Base-by-base conservation (phyloP, 2,888 invertebrate genomes). In the Epinotia ramella region DNA sequence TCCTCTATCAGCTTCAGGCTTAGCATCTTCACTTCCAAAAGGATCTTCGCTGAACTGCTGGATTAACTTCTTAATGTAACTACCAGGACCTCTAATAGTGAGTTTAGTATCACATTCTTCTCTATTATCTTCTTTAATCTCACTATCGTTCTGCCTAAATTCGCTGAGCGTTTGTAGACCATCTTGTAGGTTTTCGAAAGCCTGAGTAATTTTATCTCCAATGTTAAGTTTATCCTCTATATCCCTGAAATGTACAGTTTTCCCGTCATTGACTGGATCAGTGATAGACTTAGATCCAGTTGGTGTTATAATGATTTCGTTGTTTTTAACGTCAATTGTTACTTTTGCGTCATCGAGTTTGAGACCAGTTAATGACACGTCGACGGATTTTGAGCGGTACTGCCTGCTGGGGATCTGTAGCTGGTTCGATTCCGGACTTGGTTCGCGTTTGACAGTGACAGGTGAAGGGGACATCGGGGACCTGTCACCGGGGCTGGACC, bases 311-410 rank as follows among this genome's bases (percentile, higher is more conserved):
- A 84, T 86, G 0, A 94, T 93, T 86, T 94, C 93, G 53, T 86
- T 93, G n/a, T 89, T 92, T 79, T 89, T 90, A 78, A 89, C 87
- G 67, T 94, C 91, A 6, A 94, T 88, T 0, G 92, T 93, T 24
- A 94, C 89, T 86, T 89, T 90, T 24, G 93, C 90, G 20, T 93
- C 93, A 9, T 93, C 91, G 6, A 93, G 79, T 56, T 84, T 87
- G 5, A 94, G 79, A 1, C 89, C 89, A 2, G 90, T 84, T 2
- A 94, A 87, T 1, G 95, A 91, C 1, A 95, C 93, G 78, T 95
- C 95, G 2, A 95, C 94, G 0, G 95, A 96, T 86, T 94, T 95
- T 0, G 95, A 96, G 56, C 96, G 87, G 78, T 88, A 89, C 79
- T 95, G 95, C 77, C 94, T 90, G 73, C 85, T 76, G 16, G 94